These are phyloP conservation scores for Oligia strigilis DNA, from an alignment of 2,888 invertebrate species.

Conservation along the genomic window DNA sequence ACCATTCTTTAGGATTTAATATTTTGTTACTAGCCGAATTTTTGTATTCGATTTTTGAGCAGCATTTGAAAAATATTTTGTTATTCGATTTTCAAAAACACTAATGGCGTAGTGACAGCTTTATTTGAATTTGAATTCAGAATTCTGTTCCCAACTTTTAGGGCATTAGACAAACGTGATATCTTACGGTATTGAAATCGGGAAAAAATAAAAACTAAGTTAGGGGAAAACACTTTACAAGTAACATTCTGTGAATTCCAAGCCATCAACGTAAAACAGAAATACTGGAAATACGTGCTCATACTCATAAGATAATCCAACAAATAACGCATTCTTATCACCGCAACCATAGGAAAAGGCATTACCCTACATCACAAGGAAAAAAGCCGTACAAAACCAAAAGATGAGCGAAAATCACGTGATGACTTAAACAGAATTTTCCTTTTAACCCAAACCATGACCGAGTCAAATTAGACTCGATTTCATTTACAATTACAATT, in stretches of 20 bases:
- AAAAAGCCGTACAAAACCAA: constrained; percentile 39
- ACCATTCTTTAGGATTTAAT: constrained; percentile 57
- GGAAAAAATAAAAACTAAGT: not conserved
- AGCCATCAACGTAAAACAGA: not conserved
- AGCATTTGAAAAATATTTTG: constrained; percentile 14
- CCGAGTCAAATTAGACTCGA: constrained; percentile 30
- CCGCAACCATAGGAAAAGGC: constrained; percentile 4
- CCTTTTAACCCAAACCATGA: constrained; percentile 30
- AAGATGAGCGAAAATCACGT: constrained; percentile 45
- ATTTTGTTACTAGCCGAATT: constrained; percentile 36
- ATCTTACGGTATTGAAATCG: not conserved
- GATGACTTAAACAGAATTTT: constrained; percentile 33
- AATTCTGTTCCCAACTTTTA: constrained; percentile 4
- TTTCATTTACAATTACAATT: constrained; percentile 37
- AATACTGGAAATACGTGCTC: constrained; percentile 24
- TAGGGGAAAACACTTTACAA: not conserved
- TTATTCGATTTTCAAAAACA: constrained; percentile 23
- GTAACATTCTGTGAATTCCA: constrained; percentile 9
- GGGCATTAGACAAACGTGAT: not conserved
- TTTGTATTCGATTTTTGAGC: constrained; percentile 24
- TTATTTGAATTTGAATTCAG: constrained; percentile 27
- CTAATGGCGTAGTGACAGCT: constrained; percentile 13
- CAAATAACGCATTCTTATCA: constrained; percentile 21
- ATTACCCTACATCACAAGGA: constrained; percentile 40
- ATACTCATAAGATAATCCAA: constrained; percentile 31